Conservation (phyloP, 2,797 vertebrate species). For the Ciconia nigra region DNA sequence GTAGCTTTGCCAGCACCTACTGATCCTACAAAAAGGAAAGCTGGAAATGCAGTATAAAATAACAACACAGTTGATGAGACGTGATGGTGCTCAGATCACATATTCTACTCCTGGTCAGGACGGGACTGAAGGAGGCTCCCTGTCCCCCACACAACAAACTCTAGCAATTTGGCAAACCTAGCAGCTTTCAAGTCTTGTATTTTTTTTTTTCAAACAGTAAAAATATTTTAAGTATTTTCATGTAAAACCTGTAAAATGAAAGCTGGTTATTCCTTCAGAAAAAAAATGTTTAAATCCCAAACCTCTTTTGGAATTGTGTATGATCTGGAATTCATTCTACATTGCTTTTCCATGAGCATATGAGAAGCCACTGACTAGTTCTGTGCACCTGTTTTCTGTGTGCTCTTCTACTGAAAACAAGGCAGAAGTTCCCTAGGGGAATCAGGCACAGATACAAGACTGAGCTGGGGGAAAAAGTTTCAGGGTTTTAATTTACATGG, state of each 20-base stretch:
- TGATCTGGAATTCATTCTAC: background rate
- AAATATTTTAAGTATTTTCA: background rate
- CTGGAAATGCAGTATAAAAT: background rate
- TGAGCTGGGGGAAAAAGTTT: background rate
- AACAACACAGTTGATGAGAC: background rate
- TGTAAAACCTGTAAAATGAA: background rate
- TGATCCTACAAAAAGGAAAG: background rate
- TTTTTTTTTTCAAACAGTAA: background rate
- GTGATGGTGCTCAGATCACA: background rate
- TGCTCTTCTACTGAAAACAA: background rate
- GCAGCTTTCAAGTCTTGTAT: background rate
- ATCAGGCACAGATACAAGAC: background rate
- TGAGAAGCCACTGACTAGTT: background rate
- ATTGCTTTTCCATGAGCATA: background rate
- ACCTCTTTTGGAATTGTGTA: background rate
- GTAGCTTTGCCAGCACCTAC: background rate
- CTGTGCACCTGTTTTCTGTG: background rate
- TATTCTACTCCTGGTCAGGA: background rate
- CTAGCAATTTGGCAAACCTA: background rate
- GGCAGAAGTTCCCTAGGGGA: background rate
- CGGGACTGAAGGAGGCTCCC: background rate
- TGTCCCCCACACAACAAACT: background rate
- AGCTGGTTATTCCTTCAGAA: background rate
- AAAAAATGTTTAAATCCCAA: accelerated
- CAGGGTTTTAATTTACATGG: background rate